Evolutionary conservation across 2,888 invertebrate species (phyloP).

Genomic region (Platerodrilus igneus): DNA sequence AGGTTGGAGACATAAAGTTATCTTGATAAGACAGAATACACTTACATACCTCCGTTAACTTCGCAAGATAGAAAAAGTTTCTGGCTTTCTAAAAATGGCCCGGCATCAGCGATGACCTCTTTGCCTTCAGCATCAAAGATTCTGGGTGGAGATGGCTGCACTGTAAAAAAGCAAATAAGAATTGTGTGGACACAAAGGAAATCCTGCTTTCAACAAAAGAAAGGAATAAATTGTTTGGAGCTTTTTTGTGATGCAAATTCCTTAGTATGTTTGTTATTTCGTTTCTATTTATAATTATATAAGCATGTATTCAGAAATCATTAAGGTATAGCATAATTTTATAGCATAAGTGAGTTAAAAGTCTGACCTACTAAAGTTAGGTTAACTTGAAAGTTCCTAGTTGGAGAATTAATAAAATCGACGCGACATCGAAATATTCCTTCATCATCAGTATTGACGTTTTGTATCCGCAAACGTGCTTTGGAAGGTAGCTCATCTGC

Average conservation of each 20-base stretch:
- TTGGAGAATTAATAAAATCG: constrained; percentile 85
- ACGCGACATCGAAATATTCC: constrained; percentile 84
- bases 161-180: constrained; percentile 52
- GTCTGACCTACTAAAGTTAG: constrained; percentile 82
- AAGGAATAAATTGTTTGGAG: too few relatives aligned
- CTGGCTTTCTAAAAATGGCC: constrained; percentile 83
- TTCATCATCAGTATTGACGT: constrained; percentile 69
- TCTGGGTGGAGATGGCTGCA: constrained; percentile 73
- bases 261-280: too few relatives aligned
- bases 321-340: background rate
- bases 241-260: too few relatives aligned
- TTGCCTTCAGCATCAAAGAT: constrained; percentile 80
- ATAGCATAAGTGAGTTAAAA: constrained; percentile 11
- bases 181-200: too few relatives aligned
- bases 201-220: too few relatives aligned
- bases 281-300: too few relatives aligned
- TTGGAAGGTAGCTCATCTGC: constrained; percentile 67
- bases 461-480: constrained; percentile 69
- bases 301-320: too few relatives aligned
- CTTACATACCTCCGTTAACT: constrained; percentile 73
- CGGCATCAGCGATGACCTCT: constrained; percentile 72
- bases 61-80: constrained; percentile 79
- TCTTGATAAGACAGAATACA: background rate
- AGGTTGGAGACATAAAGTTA: too few relatives aligned
- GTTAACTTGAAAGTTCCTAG: constrained; percentile 80